Evolutionary conservation across 2,113 vertebrate genomes (phyloP).

Genomic region (Myxocyprinus asiaticus): DNA sequence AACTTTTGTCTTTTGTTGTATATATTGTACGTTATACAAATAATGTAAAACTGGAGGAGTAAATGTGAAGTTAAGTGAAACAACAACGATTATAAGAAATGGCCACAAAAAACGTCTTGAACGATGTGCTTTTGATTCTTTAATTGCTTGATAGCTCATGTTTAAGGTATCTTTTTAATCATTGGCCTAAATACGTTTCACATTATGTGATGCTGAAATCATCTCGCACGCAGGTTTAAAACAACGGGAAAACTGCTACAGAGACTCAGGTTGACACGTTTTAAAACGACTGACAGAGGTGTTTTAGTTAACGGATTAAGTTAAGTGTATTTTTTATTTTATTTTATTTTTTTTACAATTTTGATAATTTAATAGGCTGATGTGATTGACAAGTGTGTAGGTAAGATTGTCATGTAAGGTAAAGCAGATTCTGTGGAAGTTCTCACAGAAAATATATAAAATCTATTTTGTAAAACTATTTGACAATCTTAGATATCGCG

Average conservation of each 20-base stretch:
- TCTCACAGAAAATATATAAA: background rate
- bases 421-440: background rate
- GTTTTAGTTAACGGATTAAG: background rate
- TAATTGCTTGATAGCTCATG: background rate
- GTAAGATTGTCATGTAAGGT: background rate
- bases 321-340: too few relatives aligned
- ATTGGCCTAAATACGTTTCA: too few relatives aligned
- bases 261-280: background rate
- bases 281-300: background rate
- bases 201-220: too few relatives aligned
- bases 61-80: background rate
- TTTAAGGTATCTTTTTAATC: too few relatives aligned
- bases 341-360: too few relatives aligned
- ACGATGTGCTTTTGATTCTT: background rate
- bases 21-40: conserved; percentile 10
- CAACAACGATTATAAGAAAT: background rate
- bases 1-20: background rate
- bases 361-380: background rate
- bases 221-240: background rate
- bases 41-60: background rate
- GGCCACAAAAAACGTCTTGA: too few relatives aligned
- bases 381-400: background rate
- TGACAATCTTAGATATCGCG: background rate
- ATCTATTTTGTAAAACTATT: background rate
- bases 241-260: background rate